Evolutionary conservation across 2,888 invertebrate species (phyloP).

Genomic region (Melinaea menophilus): DNA sequence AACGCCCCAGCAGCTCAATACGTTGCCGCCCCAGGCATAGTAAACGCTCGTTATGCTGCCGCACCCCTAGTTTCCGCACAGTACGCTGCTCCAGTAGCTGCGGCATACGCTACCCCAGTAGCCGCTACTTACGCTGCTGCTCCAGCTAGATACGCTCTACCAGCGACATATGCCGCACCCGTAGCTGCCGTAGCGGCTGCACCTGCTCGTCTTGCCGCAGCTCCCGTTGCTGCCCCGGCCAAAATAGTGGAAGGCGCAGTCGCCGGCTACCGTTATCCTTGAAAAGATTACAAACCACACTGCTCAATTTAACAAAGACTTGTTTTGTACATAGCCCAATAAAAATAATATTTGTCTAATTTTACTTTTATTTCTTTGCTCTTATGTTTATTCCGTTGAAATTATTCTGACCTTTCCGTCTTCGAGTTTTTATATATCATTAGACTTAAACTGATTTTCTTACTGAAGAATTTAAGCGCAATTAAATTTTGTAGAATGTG

Average conservation of each 20-base stretch:
- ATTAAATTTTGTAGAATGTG: too few species aligned
- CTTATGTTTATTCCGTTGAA: background rate
- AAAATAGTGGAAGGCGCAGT: constrained; percentile 75
- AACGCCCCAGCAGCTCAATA: constrained; percentile 2
- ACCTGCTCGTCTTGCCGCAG: constrained; percentile 38
- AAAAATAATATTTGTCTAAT: constrained; percentile 32
- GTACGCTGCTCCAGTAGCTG: constrained; percentile 21
- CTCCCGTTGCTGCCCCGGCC: constrained; percentile 77
- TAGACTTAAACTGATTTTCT: too few species aligned
- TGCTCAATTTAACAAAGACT: constrained; percentile 57
- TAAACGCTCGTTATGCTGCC: constrained; percentile 1
- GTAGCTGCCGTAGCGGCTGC: constrained; percentile 34
- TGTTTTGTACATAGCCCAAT: constrained; percentile 57
- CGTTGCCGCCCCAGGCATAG: background rate
- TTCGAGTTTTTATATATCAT: too few species aligned
- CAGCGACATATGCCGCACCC: constrained; percentile 48
- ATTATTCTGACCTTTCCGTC: background rate
- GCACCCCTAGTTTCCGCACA: background rate
- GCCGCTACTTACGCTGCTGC: constrained; percentile 22
- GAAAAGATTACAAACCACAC: constrained; percentile 45
- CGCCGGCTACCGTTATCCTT: constrained; percentile 67
- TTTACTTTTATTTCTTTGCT: constrained; percentile 7
- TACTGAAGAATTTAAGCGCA: too few species aligned
- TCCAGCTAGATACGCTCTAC: constrained; percentile 35
- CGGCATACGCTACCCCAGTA: constrained; percentile 25